Evolutionary conservation across 2,888 invertebrate species (phyloP).

Genomic region (Monochamus alternatus): DNA sequence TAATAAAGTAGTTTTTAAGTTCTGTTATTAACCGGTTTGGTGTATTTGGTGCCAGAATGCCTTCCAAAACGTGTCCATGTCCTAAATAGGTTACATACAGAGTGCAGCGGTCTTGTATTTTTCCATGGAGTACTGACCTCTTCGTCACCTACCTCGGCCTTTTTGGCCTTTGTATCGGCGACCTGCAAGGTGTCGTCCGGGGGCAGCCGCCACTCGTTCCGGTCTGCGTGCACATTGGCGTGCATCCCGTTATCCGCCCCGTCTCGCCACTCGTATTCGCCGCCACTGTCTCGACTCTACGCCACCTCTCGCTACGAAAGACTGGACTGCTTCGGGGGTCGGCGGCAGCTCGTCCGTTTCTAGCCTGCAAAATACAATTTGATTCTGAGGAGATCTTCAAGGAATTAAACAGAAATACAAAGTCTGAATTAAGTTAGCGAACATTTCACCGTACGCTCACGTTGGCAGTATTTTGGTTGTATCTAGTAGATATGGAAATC

Average conservation of each 20-base stretch:
- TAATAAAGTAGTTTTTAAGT: neutral
- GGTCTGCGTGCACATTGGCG: constrained; percentile 90
- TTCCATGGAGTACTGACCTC: constrained; percentile 72
- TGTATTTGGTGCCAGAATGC: constrained; percentile 16
- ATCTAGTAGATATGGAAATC: too few relatives aligned
- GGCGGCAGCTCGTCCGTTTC: constrained; percentile 41
- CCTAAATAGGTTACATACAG: constrained; percentile 30
- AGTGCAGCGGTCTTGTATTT: constrained; percentile 30
- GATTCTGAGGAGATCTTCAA: too few relatives aligned
- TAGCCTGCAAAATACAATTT: constrained; percentile 45
- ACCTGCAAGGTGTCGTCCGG: constrained; percentile 94
- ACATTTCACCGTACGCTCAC: too few relatives aligned
- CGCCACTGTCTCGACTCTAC: constrained; percentile 63
- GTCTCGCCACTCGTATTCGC: constrained; percentile 72
- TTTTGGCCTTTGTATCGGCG: constrained; percentile 89
- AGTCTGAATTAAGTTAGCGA: too few relatives aligned
- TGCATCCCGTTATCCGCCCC: constrained; percentile 85
- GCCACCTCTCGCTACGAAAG: constrained; percentile 49
- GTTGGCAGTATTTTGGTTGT: too few relatives aligned
- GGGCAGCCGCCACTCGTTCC: constrained; percentile 93
- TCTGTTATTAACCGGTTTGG: neutral
- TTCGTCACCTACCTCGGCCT: constrained; percentile 78
- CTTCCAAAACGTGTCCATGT: constrained; percentile 22
- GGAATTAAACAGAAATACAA: too few relatives aligned
- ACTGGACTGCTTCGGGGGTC: constrained; percentile 32